Evolutionary conservation across 2,888 invertebrate genomes (phyloP).

Genomic region (Cosmia trapezina): DNA sequence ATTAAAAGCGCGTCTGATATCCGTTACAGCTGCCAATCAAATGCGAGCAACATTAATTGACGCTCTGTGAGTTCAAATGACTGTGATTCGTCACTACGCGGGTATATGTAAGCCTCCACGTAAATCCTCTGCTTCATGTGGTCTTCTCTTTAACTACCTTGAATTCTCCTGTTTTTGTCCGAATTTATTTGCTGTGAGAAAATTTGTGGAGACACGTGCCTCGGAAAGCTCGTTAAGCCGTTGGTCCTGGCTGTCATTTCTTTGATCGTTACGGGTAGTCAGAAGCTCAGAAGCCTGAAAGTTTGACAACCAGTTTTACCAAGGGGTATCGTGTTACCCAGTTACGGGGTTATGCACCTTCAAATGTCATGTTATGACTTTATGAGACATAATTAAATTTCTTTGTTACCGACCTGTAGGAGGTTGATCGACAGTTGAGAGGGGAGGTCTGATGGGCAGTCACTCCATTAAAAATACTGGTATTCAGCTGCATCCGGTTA

Average conservation of each 20-base stretch:
- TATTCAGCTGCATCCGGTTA: not conserved
- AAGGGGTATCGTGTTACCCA: not conserved
- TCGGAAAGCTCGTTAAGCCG: not conserved
- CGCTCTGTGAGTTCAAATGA: not conserved
- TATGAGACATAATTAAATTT: too few species aligned
- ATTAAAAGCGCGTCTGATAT: slow-evolving; percentile 29
- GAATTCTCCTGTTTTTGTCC: not conserved
- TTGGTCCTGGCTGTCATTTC: not conserved
- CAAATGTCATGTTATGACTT: too few species aligned
- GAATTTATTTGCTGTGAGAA: not conserved
- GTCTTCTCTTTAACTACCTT: not conserved
- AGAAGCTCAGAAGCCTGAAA: not conserved
- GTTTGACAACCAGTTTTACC: not conserved
- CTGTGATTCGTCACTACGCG: not conserved
- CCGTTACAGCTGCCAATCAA: slow-evolving; percentile 35
- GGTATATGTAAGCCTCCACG: not conserved
- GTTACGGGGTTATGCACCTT: not conserved
- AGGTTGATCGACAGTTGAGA: too few species aligned
- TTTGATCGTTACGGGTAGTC: not conserved
- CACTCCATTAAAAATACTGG: not conserved
- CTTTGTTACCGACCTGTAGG: too few species aligned
- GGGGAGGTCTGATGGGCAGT: not conserved
- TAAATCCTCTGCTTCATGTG: too few species aligned
- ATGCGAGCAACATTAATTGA: slow-evolving; percentile 9
- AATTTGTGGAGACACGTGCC: not conserved